These are phyloP conservation scores for Ariopsis seemanni DNA, from an alignment of 2,113 vertebrate genomes.

Conservation along the genomic window DNA sequence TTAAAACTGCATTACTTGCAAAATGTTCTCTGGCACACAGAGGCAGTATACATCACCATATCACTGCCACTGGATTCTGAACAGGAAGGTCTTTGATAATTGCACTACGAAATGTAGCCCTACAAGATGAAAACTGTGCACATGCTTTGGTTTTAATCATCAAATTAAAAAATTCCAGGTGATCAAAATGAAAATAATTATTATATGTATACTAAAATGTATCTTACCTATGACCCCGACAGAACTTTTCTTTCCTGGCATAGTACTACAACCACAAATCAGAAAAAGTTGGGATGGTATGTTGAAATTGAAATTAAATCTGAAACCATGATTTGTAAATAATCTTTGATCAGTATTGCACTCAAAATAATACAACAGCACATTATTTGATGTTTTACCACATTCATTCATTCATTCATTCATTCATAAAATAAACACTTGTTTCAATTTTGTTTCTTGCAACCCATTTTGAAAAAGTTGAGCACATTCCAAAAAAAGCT, in stretches of 20 bases:
- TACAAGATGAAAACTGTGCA: neutral
- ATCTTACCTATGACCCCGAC: neutral
- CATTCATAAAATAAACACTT: too few species aligned
- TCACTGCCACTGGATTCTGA: neutral
- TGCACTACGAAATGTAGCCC: neutral
- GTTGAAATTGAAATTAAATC: too few species aligned
- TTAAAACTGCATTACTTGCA: neutral
- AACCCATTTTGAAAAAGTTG: too few species aligned
- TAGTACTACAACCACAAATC: too few species aligned
- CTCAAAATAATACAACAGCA: too few species aligned
- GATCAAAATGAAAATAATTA: neutral
- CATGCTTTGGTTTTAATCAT: neutral
- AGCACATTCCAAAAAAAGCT: too few species aligned
- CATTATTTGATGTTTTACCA: too few species aligned
- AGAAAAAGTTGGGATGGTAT: too few species aligned
- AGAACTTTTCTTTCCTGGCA: neutral
- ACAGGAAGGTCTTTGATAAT: neutral
- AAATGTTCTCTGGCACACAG: neutral
- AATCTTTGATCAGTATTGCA: too few species aligned
- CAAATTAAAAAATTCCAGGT: neutral
- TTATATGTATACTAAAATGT: neutral
- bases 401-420: too few species aligned
- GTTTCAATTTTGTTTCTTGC: too few species aligned
- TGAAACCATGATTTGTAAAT: too few species aligned
- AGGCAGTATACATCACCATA: constrained; percentile 21